A percentile compares a stretch with the other conserved stretches of the same genome.
Evolutionary conservation across 2,888 invertebrate genomes (phyloP).

Genomic region (Metacarcinus magister): DNA sequence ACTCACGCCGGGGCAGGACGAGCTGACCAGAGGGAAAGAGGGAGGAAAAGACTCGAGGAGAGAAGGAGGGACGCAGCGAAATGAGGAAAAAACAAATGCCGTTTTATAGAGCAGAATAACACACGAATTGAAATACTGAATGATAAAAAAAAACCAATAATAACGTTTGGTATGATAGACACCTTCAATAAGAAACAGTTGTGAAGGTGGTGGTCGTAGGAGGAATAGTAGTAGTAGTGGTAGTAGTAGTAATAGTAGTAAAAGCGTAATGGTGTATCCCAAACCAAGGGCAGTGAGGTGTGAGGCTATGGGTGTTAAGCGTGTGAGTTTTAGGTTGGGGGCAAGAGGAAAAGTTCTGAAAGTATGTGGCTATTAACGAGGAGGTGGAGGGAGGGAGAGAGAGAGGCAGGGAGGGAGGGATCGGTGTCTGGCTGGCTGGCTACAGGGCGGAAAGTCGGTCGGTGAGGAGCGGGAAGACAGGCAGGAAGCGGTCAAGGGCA

Average conservation of each 20-base stretch:
- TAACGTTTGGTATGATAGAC: background rate
- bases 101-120: background rate
- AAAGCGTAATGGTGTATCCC: background rate
- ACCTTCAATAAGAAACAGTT: background rate
- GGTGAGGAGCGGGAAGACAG: background rate
- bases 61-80: background rate
- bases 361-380: conserved; percentile 21
- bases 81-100: background rate
- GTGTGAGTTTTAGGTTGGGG: background rate
- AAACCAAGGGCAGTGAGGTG: background rate
- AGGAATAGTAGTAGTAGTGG: background rate
- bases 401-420: background rate
- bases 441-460: conserved; percentile 10
- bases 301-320: background rate
- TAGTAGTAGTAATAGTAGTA: background rate
- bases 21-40: conserved; percentile 6
- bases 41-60: background rate
- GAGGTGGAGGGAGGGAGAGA: background rate
- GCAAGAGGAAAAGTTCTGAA: background rate
- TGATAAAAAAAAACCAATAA: background rate
- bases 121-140: background rate
- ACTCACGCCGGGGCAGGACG: background rate
- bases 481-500: conserved; percentile 12
- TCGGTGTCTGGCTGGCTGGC: conserved; percentile 1
- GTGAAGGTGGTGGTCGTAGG: background rate